A percentile compares a stretch with the other conserved stretches of the same genome.
These are phyloP conservation scores for Semnornis frantzii DNA, from an alignment of 2,113 vertebrate species.

Conservation along the genomic window DNA sequence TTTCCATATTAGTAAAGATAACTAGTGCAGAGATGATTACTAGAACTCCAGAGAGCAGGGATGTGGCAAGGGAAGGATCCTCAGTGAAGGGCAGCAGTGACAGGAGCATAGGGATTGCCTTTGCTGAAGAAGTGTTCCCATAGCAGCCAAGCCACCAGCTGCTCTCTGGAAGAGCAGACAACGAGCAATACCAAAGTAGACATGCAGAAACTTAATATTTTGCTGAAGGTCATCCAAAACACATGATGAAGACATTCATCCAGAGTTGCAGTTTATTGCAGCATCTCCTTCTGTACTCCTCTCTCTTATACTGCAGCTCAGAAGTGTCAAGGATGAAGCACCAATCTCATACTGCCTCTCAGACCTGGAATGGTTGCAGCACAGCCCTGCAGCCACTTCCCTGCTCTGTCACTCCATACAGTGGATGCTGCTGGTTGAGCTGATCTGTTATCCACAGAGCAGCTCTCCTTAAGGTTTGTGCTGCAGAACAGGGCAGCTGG, in stretches of 20 bases:
- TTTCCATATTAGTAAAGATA: background rate
- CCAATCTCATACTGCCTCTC: background rate
- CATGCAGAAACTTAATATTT: background rate
- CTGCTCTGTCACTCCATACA: accelerated
- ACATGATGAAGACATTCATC: background rate
- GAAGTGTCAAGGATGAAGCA: background rate
- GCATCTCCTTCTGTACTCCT: background rate
- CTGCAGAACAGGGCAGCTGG: background rate
- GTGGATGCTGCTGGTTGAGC: background rate
- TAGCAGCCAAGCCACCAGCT: background rate
- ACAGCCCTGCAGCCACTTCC: background rate
- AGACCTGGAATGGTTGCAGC: background rate
- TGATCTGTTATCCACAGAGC: background rate
- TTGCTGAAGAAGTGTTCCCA: background rate
- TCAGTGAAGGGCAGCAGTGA: accelerated
- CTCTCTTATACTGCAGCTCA: background rate
- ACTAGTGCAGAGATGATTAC: background rate
- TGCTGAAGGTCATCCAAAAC: background rate
- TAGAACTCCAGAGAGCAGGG: background rate
- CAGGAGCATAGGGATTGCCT: background rate
- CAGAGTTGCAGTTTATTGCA: background rate
- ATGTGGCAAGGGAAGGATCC: background rate
- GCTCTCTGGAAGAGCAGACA: background rate
- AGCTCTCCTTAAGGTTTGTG: background rate
- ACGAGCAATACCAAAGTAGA: background rate